Evolutionary conservation across 2,113 vertebrate genomes (phyloP).

Genomic region (Phycodurus eques): DNA sequence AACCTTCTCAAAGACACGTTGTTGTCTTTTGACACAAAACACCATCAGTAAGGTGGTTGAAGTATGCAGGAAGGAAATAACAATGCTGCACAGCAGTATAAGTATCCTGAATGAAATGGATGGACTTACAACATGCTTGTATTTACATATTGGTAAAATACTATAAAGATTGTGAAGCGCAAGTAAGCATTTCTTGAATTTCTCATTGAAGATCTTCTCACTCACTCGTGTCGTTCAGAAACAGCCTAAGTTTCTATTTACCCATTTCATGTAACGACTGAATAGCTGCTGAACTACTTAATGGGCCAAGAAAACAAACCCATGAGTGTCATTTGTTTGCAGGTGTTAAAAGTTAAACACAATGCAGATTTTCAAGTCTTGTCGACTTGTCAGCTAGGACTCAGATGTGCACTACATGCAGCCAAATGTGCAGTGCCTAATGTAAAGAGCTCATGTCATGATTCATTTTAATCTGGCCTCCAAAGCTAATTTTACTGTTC

Average conservation of each 20-base stretch:
- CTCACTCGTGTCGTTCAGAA: conserved; percentile 25
- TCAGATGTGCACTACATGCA: conserved; percentile 24
- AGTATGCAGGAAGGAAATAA: conserved; percentile 8
- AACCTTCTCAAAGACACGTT: conserved; percentile 31
- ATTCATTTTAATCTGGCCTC: conserved; percentile 34
- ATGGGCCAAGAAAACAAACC: conserved; percentile 53
- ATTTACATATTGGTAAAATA: conserved; percentile 9
- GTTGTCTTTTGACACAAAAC: conserved; percentile 35
- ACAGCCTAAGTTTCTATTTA: conserved; percentile 60
- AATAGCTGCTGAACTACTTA: conserved; percentile 52
- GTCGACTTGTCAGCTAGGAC: conserved; percentile 6
- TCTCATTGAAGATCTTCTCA: conserved; percentile 14
- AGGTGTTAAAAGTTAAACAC: conserved; percentile 28
- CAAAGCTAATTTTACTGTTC: conserved; percentile 45
- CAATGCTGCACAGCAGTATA: neutral
- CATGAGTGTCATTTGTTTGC: conserved; percentile 33
- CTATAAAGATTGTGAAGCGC: conserved; percentile 15
- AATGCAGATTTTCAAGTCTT: conserved; percentile 15
- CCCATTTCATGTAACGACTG: conserved; percentile 62
- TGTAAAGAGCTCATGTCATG: conserved; percentile 29
- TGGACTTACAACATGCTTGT: neutral
- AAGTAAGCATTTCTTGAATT: conserved; percentile 25
- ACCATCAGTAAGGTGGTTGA: conserved; percentile 8
- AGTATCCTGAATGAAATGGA: neutral
- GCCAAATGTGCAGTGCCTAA: conserved; percentile 11